Percentiles rank a stretch among this genome's conserved stretches.
These are phyloP conservation scores for Pygoscelis adeliae DNA, from an alignment of 2,113 vertebrate genomes.

Conservation along the genomic window DNA sequence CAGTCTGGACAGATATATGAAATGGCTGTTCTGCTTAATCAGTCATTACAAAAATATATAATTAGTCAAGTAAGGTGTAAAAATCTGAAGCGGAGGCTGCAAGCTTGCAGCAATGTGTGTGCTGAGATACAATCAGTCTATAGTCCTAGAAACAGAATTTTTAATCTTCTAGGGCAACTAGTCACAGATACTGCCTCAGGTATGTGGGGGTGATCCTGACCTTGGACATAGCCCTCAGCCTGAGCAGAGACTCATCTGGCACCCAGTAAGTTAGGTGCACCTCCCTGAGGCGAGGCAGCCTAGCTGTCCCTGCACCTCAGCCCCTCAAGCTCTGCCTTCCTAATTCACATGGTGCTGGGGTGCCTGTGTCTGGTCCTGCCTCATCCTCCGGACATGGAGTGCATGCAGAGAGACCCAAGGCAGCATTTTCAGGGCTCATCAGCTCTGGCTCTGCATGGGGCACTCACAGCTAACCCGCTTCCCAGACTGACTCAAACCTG, in stretches of 20 bases:
- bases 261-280: rapidly evolving
- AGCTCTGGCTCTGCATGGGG: background rate
- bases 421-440: rapidly evolving
- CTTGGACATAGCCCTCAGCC: background rate
- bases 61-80: background rate
- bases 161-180: background rate
- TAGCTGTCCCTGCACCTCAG: background rate
- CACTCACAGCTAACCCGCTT: rapidly evolving
- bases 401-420: rapidly evolving
- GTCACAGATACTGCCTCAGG: background rate
- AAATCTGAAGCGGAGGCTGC: background rate
- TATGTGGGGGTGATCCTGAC: background rate
- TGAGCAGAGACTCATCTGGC: background rate
- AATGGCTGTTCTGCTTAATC: background rate
- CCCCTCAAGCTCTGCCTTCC: background rate
- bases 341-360: rapidly evolving
- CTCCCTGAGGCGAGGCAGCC: background rate
- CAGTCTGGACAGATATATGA: background rate
- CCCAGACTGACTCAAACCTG: background rate
- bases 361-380: background rate
- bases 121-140: background rate
- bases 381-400: background rate
- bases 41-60: background rate
- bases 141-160: background rate
- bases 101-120: background rate